Evolutionary conservation across 2,888 invertebrate genomes (phyloP).

Genomic region (Meiosimyza decipiens): DNA sequence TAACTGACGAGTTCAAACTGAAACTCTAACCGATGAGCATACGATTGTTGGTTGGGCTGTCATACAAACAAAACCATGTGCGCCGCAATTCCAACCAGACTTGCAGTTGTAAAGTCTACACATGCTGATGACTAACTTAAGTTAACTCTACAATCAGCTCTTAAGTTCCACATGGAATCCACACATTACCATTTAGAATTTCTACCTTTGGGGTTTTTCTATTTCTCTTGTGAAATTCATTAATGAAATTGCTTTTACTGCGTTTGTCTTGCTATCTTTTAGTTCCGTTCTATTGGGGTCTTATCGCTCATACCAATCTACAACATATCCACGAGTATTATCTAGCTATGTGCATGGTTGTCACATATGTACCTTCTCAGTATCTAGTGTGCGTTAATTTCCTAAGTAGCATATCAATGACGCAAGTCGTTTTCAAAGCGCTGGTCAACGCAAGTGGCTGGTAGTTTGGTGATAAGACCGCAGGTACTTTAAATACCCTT

Average conservation of each 20-base stretch:
- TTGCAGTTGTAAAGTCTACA: not conserved
- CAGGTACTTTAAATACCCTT: too few species aligned
- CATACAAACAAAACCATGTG: slow-evolving; percentile 1
- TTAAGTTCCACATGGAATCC: slow-evolving; percentile 3
- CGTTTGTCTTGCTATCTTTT: not conserved
- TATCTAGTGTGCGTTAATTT: too few species aligned
- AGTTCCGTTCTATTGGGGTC: not conserved
- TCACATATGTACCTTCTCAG: too few species aligned
- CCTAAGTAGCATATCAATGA: too few species aligned
- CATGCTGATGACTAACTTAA: not conserved
- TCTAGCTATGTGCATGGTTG: too few species aligned
- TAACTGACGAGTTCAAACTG: slow-evolving; percentile 57
- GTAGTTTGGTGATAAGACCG: too few species aligned
- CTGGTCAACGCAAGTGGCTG: too few species aligned
- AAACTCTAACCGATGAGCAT: slow-evolving; percentile 34
- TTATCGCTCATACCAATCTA: not conserved
- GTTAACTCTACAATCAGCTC: not conserved
- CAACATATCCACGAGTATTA: too few species aligned
- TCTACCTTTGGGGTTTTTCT: not conserved
- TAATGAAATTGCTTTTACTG: not conserved
- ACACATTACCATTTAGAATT: not conserved
- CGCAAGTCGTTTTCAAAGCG: too few species aligned
- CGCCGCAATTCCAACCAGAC: slow-evolving; percentile 35
- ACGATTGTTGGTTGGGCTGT: not conserved
- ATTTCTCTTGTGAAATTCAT: too few species aligned